Evolutionary conservation across 2,797 vertebrate genomes (phyloP).

Genomic region (Rachycentron canadum): DNA sequence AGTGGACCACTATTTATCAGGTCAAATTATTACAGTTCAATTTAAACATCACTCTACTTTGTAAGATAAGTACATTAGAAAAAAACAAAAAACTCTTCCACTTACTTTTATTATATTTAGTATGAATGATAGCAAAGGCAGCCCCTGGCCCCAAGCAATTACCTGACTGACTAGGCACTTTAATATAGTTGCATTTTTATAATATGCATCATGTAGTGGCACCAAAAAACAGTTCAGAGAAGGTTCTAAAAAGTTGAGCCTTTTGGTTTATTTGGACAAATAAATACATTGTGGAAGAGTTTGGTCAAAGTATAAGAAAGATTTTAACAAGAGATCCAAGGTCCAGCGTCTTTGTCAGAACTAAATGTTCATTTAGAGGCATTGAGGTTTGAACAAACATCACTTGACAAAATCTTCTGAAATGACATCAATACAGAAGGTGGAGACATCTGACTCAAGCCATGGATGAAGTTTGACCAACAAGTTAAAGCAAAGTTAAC

Average conservation of each 20-base stretch:
- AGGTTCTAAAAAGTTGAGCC: neutral
- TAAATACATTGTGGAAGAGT: slow-evolving; percentile 49
- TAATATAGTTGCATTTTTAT: neutral
- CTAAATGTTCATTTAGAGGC: slow-evolving; percentile 14
- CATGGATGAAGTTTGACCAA: slow-evolving; percentile 10
- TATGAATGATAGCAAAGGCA: neutral
- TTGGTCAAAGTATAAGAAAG: slow-evolving; percentile 16
- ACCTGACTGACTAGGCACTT: neutral
- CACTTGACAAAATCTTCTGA: neutral
- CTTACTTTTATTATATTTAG: neutral
- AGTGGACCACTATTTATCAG: neutral
- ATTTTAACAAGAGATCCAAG: neutral
- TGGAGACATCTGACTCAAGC: neutral
- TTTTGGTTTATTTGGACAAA: slow-evolving; percentile 59
- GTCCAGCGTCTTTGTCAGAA: neutral
- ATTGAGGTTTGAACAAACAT: neutral
- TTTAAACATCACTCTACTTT: neutral
- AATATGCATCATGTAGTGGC: too few species aligned
- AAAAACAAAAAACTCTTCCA: neutral
- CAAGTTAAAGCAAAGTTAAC: slow-evolving; percentile 35
- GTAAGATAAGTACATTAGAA: neutral
- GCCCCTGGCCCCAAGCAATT: neutral
- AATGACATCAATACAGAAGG: slow-evolving; percentile 12
- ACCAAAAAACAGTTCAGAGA: slow-evolving; percentile 4
- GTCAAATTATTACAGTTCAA: neutral